Conservation (phyloP, 53 echinoderm and acorn worm genomes). For the Zoroaster sp. region DNA sequence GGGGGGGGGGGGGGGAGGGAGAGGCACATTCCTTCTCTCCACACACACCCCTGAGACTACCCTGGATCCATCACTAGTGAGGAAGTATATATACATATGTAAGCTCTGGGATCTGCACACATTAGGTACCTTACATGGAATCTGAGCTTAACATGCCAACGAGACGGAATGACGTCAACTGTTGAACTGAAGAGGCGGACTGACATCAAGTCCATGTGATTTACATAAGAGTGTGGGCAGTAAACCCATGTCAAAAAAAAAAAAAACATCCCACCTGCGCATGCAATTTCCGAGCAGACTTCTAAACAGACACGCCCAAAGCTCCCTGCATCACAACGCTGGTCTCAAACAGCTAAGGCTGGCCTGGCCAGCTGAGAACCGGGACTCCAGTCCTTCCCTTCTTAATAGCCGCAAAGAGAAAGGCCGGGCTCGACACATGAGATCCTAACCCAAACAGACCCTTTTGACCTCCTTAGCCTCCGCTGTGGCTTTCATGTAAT, state of each 20-base stretch:
- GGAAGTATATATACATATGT: too few species aligned
- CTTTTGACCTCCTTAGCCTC: not conserved
- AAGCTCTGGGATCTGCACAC: too few species aligned
- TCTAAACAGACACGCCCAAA: conserved; percentile 22
- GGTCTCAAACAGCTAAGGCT: not conserved
- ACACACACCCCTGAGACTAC: too few species aligned
- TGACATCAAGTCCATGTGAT: not conserved
- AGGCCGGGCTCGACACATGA: not conserved
- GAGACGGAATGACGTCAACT: not conserved
- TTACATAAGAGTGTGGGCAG: too few species aligned
- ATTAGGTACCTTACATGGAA: not conserved
- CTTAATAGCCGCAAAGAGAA: not conserved
- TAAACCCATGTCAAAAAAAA: too few species aligned
- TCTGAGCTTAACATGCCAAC: not conserved
- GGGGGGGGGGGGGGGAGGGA: too few species aligned
- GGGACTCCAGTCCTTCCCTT: not conserved
- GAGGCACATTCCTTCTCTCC: too few species aligned
- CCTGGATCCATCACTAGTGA: too few species aligned
- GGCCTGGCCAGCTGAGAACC: not conserved
- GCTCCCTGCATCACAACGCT: conserved; percentile 7
- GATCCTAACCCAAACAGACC: not conserved
- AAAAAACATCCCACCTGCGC: too few species aligned
- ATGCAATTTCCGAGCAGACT: not conserved
- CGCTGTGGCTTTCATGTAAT: conserved; percentile 8
- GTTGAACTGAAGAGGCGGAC: too few species aligned